These are phyloP conservation scores for Cheirogaleus medius DNA, from an alignment of 2,113 vertebrate genomes.

Conservation along the genomic window DNA sequence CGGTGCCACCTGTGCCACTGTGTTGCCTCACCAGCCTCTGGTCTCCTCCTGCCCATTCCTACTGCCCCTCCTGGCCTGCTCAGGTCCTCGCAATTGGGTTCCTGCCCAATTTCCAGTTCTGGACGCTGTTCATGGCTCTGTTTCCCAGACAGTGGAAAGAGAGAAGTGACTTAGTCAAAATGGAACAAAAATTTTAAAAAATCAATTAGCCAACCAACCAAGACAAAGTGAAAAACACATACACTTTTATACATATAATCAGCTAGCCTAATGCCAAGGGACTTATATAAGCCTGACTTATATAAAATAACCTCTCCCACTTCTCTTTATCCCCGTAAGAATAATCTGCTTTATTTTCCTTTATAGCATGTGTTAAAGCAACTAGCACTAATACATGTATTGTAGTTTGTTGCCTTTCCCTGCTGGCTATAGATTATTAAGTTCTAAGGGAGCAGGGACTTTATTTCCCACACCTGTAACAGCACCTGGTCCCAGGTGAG, in stretches of 20 bases:
- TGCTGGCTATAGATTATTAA: not conserved
- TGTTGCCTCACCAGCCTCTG: not conserved
- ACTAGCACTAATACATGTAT: not conserved
- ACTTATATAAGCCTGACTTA: not conserved
- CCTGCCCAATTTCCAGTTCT: not conserved
- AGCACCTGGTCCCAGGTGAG: not conserved
- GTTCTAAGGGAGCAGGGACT: not conserved
- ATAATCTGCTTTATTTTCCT: not conserved
- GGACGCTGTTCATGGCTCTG: not conserved
- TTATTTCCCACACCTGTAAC: not conserved
- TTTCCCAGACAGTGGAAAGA: not conserved
- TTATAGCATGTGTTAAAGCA: not conserved
- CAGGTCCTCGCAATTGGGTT: not conserved
- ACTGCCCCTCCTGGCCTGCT: not conserved
- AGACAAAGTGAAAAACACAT: not conserved
- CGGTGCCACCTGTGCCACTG: rapidly evolving
- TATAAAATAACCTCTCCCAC: not conserved
- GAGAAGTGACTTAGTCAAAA: not conserved
- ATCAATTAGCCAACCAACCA: not conserved
- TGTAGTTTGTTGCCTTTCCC: not conserved
- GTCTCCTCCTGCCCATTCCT: not conserved
- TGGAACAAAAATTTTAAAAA: not conserved
- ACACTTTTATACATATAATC: rapidly evolving
- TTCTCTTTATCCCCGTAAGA: not conserved
- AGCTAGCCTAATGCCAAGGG: not conserved